Percentiles rank a stretch among this genome's conserved stretches.
phyloP scores from a whole-genome alignment of 2,888 invertebrate species.

The Dicyrtoma fusca region DNA sequence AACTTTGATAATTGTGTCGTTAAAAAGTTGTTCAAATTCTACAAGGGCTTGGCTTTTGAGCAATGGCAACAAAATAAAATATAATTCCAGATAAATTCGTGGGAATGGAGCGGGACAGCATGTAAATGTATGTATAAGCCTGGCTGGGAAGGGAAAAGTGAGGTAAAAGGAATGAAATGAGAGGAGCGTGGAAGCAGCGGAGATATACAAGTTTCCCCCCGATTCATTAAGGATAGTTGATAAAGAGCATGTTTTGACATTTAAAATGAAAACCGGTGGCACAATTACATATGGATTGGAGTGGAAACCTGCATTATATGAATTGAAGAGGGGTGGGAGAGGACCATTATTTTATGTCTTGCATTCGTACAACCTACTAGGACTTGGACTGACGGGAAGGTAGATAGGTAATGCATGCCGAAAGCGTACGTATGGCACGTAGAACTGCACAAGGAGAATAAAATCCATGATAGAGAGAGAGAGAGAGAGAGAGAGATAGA shows the following conservation, averaged over 20 bases:
- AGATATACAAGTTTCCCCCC: no score
- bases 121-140: neutral
- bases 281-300: conserved; percentile 34
- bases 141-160: neutral
- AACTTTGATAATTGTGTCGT: no score
- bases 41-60: no score
- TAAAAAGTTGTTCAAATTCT: no score
- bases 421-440: neutral
- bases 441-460: neutral
- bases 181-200: neutral
- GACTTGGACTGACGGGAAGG: no score
- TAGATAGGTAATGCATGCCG: neutral
- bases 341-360: no score
- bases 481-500: neutral
- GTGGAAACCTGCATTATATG: neutral
- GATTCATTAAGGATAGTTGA: conserved; percentile 6
- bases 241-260: conserved; percentile 38
- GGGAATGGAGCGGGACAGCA: neutral
- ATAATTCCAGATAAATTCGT: no score
- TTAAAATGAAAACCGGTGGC: conserved; percentile 27
- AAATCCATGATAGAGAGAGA: neutral
- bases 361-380: no score
- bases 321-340: no score
- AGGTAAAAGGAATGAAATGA: neutral
- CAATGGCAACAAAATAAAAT: no score